Conservation (phyloP, 2,113 vertebrate genomes). For the Chloebia gouldiae region DNA sequence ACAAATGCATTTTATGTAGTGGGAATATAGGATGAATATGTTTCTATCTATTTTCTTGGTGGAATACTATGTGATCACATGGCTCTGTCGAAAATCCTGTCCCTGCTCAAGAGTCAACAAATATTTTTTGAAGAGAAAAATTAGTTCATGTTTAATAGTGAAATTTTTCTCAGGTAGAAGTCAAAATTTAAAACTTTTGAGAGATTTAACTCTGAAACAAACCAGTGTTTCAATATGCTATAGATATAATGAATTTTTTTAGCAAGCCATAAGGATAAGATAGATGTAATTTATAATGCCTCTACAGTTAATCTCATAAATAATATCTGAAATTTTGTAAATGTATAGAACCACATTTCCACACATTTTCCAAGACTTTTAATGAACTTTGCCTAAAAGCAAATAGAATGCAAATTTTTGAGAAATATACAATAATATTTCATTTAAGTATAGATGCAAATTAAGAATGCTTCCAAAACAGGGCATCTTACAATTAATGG, state of each 20-base stretch:
- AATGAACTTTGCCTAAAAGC: neutral
- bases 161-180: neutral
- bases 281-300: neutral
- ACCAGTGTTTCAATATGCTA: neutral
- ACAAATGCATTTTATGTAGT: neutral
- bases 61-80: neutral
- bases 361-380: neutral
- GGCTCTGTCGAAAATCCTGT: neutral
- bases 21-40: neutral
- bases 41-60: neutral
- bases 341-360: neutral
- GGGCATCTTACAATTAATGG: neutral
- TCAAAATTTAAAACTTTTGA: neutral
- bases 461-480: neutral
- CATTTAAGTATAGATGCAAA: neutral
- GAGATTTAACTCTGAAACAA: neutral
- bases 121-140: neutral
- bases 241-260: neutral
- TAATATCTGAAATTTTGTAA: neutral
- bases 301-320: neutral
- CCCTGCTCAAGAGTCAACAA: neutral
- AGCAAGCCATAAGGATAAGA: neutral
- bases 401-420: neutral
- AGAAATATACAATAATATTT: neutral
- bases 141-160: neutral